Base-by-base conservation (phyloP, 1,140 invertebrate species). In the Lethrus apterus region DNA sequence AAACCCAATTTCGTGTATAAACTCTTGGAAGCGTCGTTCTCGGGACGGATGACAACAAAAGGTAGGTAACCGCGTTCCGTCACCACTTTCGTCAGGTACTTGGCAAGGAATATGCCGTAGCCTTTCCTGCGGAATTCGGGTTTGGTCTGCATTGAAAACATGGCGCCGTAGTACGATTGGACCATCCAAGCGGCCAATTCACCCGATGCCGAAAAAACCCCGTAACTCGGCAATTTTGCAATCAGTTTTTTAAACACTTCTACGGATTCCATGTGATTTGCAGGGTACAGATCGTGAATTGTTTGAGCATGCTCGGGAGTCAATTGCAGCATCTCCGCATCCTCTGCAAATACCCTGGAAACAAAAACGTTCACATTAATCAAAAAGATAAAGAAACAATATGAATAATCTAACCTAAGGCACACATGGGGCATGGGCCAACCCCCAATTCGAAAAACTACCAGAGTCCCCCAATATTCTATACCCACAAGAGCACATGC, bases 131-230 rank as follows among this genome's bases (percentile, higher is more conserved):
- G 75, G 64, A 79, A 83, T 62, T 86, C 83, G 17, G 84, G 84
- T 62, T 79, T 75, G 40, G 86, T 89, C 67, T 88, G 84, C 86
- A 89, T 89, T n/a, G 85, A 88, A 65, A 88, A 88, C 86, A 89
- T 88, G 30, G 86, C 86, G 14, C 86, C 86, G 63, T 89, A 89
- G 66, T 89, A 89, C 2, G 84, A 87, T 58, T 89, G 85, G 19
- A 87, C 81, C 84, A 89, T 88, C 84, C 84, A 88, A 4, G 84
- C 85, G 4, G 83, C 84, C 15, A 88, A 64, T 51, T 80, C 75
- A 18, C 79, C 80, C 23, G 69, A 68, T 32, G 67, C 67, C 4
- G 78, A 75, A 64, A 87, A 88, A 44, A 89, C 79, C 8, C 86
- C 86, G 58, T 83, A 82, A 9, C 84, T 84, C 7, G 84, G 83